Conservation (phyloP, 2,888 invertebrate species). For the Cetonia aurata region DNA sequence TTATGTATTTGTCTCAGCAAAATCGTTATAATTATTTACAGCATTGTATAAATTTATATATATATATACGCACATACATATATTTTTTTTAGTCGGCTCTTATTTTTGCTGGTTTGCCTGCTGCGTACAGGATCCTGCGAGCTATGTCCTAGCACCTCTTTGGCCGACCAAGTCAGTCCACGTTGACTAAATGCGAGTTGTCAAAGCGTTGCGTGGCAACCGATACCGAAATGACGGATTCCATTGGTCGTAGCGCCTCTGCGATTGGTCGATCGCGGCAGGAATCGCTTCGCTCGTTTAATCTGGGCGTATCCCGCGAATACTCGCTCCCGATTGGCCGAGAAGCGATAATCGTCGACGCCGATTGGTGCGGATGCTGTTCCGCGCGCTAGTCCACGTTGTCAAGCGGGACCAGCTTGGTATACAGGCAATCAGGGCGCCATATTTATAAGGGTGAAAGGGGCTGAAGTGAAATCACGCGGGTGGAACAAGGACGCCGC, state of each 20-base stretch:
- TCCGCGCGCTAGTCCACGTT: conserved; percentile 60
- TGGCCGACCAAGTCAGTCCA: conserved; percentile 57
- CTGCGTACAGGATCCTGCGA: conserved; percentile 65
- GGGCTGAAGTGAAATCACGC: conserved; percentile 68
- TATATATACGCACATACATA: conserved; percentile 46
- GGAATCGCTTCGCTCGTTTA: conserved; percentile 62
- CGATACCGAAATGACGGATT: conserved; percentile 49
- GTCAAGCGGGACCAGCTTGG: conserved; percentile 64
- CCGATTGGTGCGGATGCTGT: conserved; percentile 52
- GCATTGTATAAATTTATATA: no score
- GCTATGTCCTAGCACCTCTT: conserved; percentile 67
- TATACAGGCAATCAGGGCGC: conserved; percentile 70
- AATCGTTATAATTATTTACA: no score
- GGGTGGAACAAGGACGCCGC: conserved; percentile 66
- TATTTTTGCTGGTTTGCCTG: conserved; percentile 68
- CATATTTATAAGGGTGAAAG: conserved; percentile 69
- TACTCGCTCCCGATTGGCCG: conserved; percentile 47
- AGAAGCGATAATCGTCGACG: conserved; percentile 35
- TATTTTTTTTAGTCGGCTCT: conserved; percentile 66
- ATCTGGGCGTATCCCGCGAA: conserved; percentile 57
- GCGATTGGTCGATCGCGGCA: conserved; percentile 45
- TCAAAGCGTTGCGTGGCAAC: conserved; percentile 58
- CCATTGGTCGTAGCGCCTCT: conserved; percentile 59
- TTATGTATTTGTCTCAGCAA: no score
- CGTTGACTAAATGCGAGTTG: conserved; percentile 63